Percentiles rank a stretch among this genome's conserved stretches.
phyloP scores from a whole-genome alignment of 1,140 invertebrate species.

The Penaeus chinensis region DNA sequence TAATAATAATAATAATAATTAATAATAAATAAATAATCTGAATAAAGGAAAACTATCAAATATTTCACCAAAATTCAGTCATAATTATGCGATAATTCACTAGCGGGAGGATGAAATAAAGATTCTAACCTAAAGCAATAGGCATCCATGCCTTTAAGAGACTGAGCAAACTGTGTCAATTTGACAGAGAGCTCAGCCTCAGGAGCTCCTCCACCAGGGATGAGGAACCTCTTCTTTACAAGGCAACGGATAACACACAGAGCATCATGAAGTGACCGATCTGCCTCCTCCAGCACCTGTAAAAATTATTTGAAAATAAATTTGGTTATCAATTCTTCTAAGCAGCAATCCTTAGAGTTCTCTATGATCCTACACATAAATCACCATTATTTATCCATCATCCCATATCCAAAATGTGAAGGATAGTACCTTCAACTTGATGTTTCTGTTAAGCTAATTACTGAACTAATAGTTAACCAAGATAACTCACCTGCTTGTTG shows the following conservation, averaged over 20 bases:
- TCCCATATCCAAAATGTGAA: not conserved
- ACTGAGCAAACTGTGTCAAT: conserved; percentile 85
- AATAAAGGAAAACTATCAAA: too few relatives aligned
- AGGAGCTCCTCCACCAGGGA: conserved; percentile 96
- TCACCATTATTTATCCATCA: not conserved
- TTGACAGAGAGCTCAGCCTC: conserved; percentile 93
- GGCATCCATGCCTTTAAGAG: conserved; percentile 89
- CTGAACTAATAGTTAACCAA: not conserved
- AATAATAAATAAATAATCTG: too few relatives aligned
- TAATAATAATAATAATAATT: not conserved
- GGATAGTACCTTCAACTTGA: too few relatives aligned
- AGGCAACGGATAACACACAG: conserved; percentile 97
- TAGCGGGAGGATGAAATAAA: too few relatives aligned
- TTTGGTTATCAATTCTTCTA: too few relatives aligned
- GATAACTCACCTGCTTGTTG: conserved; percentile 87
- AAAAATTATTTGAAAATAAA: not conserved
- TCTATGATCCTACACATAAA: too few relatives aligned
- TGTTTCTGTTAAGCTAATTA: not conserved
- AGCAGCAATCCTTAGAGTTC: too few relatives aligned
- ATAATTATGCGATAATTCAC: too few relatives aligned
- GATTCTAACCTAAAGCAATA: conserved; percentile 80
- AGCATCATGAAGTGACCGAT: conserved; percentile 96
- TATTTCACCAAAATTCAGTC: too few relatives aligned
- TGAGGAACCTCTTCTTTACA: conserved; percentile 87
- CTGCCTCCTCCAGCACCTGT: conserved; percentile 73